Evolutionary conservation across 2,113 vertebrate genomes (phyloP).

Genomic region (Athene cunicularia): DNA sequence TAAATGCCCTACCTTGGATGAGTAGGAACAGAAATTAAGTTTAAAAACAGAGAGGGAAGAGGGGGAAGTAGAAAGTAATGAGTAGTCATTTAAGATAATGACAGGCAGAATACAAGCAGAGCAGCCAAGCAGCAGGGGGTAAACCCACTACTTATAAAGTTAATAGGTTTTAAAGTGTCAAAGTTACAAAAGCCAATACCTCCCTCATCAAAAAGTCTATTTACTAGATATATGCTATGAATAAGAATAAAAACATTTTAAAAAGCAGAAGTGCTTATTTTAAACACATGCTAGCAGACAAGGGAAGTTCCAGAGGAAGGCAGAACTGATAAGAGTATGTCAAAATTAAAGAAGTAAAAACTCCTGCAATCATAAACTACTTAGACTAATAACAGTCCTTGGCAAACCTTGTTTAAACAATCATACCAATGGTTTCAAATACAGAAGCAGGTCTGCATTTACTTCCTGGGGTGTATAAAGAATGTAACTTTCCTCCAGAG

Average conservation of each 20-base stretch:
- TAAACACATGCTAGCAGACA: neutral
- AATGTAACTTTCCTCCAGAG: neutral
- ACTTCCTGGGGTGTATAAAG: neutral
- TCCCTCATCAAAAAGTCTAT: neutral
- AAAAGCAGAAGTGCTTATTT: neutral
- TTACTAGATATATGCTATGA: neutral
- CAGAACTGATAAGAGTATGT: neutral
- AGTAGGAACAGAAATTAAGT: neutral
- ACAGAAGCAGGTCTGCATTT: neutral
- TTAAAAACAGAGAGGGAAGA: neutral
- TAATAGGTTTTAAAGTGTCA: neutral
- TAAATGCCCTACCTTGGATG: neutral
- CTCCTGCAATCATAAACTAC: neutral
- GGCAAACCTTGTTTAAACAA: neutral
- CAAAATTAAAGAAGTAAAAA: neutral
- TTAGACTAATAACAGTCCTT: neutral
- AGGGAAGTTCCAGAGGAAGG: constrained; percentile 7
- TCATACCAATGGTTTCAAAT: neutral
- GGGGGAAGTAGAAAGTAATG: neutral
- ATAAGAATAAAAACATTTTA: neutral
- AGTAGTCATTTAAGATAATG: neutral
- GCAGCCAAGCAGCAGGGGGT: neutral
- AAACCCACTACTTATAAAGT: neutral
- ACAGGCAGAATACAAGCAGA: neutral
- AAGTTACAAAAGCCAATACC: neutral